Conservation (phyloP, 2,797 vertebrate species). For the Microhierax caerulescens region DNA sequence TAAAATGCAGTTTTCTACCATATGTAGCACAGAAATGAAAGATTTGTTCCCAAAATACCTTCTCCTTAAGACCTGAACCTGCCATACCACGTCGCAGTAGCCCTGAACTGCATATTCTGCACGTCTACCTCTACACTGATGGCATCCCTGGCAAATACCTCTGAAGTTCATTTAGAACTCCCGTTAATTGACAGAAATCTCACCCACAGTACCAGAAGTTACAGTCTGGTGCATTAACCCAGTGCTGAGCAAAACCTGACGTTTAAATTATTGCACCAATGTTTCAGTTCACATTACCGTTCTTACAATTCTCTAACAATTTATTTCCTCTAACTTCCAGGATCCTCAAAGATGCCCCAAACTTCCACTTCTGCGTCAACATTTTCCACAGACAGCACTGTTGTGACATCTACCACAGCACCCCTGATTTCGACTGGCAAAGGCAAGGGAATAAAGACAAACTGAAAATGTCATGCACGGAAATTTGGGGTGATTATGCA, state of each 20-base stretch:
- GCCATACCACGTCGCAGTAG: not conserved
- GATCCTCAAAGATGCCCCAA: not conserved
- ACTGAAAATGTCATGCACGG: rapidly evolving
- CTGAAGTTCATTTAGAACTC: not conserved
- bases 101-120: not conserved
- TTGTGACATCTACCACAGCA: not conserved
- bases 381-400: not conserved
- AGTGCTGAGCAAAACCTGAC: not conserved
- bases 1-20: not conserved
- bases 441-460: not conserved
- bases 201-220: not conserved
- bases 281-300: not conserved
- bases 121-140: not conserved
- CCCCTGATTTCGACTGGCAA: not conserved
- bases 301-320: not conserved
- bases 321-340: not conserved
- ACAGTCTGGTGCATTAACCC: not conserved
- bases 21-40: not conserved
- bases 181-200: not conserved
- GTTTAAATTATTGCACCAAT: not conserved
- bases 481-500: rapidly evolving
- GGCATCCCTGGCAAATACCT: not conserved
- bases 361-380: not conserved
- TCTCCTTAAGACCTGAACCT: not conserved
- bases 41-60: not conserved